Evolutionary conservation across 2,797 vertebrate genomes (phyloP), one percentile per base, ranked within the genome.

Genomic region (Sitta carolinensis): DNA sequence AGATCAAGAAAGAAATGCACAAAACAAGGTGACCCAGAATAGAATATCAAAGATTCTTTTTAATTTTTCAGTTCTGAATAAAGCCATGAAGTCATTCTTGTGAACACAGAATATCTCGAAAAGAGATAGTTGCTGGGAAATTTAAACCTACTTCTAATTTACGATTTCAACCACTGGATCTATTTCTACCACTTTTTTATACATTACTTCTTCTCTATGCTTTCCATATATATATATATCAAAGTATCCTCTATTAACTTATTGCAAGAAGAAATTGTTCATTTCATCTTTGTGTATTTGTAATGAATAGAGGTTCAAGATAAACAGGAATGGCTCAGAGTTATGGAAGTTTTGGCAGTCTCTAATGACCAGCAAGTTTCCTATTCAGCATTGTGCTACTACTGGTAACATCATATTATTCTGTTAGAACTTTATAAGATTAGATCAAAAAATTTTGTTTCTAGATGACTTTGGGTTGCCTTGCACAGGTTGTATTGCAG

Each of bases 1-100:
- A 96, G 95, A 97, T 97, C 82, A 97, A 95, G 87, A 76, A 95
- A 94, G 87, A 94, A 72, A 95, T 43, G 43, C 27, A 89, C 75
- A 88, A 97, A 97, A 96, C 94, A 97, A 98, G 96, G 97, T 97
- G 96, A 97, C 95, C 94, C 87, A 94, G 69, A 96, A 94, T 47
- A 73, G 19, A 84, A 73, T 86, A 91, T 93, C 86, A 96, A 96
- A 96, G 38, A 13, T 20, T 73, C 3, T 78, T 70, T 73, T 55
- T 34, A 78, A 57, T 70, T 84, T 96, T 70, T 77, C 59, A 40
- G 15, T 79, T 94, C 64, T 75, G 62, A 23, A 29, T 86, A 52
- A 95, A 93, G 5, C 13, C 34, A 64, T 51, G 7, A 87, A 85
- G 38, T 89, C 11, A 68, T 72, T 83, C 19, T 32, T 47, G 4